Evolutionary conservation across 2,797 vertebrate genomes (phyloP), one percentile per base, ranked within the genome.

Genomic region (Pygocentrus nattereri): DNA sequence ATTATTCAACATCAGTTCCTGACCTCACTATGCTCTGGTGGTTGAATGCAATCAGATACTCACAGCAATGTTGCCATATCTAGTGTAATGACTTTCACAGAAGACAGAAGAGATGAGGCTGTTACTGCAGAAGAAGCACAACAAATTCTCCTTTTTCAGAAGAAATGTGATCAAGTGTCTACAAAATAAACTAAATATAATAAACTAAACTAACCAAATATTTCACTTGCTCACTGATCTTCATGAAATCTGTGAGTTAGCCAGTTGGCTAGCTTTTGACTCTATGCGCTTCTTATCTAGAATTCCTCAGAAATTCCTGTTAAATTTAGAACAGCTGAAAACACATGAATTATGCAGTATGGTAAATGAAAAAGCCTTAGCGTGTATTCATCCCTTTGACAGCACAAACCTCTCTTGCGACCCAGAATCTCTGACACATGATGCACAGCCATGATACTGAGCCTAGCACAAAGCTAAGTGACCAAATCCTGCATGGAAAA

Each of bases 151-250:
- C 41, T 44, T 1, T 44, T 44, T 38, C 38, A 38, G 0, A 0
- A 44, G 41, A 44, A 44, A 44, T 10, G 11, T 44, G 10, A 44
- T 8, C 12, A 44, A 11, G 41, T 44, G 41, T 12, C 10, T 12
- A 25, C 56, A 59, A 25, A 12, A 12, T 25, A 59, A 65, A 70
- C 70, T 83, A 65, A 69, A 83, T 62, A 79, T 54, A 74, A 72
- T 69, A 62, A 62, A 47, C 47, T n/a, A 61, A 80, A 74, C 76
- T 61, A 58, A 13, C 2, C 79, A 68, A 58, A 13, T 1, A 64
- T 67, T 49, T 56, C 50, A 74, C 72, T 54, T 76, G 56, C 41
- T 41, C 44, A 21, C 19, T 23, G 30, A 34, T 19, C 30, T n/a
- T 11, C 30, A 4, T 15, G 21, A 56, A 56, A 13, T 38, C 71